These are phyloP conservation scores for Achlya flavicornis DNA, from an alignment of 2,888 invertebrate species.

Conservation along the genomic window DNA sequence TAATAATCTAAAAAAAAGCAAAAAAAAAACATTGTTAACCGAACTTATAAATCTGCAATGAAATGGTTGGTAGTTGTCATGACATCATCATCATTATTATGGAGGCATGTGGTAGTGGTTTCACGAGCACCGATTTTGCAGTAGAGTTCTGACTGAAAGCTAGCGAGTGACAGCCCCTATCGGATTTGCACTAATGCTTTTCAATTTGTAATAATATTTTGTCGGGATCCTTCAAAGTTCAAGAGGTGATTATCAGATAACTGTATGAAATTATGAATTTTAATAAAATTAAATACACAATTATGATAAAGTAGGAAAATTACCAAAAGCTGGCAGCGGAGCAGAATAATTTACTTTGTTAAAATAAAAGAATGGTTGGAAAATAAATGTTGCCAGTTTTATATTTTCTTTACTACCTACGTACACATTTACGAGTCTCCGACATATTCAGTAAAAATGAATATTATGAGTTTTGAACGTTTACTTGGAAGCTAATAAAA, in stretches of 20 bases:
- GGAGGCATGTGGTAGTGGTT: neutral
- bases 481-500: neutral
- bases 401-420: neutral
- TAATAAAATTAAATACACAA: too few relatives aligned
- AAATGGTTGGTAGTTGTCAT: too few relatives aligned
- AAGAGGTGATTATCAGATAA: too few relatives aligned
- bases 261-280: too few relatives aligned
- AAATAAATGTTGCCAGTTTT: neutral
- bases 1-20: too few relatives aligned
- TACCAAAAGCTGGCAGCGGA: neutral
- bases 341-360: constrained; percentile 1
- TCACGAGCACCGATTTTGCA: too few relatives aligned
- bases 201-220: too few relatives aligned
- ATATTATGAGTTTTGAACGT: neutral
- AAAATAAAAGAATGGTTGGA: neutral
- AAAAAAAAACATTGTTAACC: too few relatives aligned
- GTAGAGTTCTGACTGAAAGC: constrained; percentile 18
- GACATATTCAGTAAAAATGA: neutral
- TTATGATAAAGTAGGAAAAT: neutral
- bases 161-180: constrained; percentile 14
- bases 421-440: neutral
- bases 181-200: constrained; percentile 15
- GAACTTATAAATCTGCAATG: too few relatives aligned
- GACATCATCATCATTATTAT: too few relatives aligned
- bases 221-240: too few relatives aligned